phyloP scores from a whole-genome alignment of 2,888 invertebrate species.

The Hirtodrosophila trivittata region DNA sequence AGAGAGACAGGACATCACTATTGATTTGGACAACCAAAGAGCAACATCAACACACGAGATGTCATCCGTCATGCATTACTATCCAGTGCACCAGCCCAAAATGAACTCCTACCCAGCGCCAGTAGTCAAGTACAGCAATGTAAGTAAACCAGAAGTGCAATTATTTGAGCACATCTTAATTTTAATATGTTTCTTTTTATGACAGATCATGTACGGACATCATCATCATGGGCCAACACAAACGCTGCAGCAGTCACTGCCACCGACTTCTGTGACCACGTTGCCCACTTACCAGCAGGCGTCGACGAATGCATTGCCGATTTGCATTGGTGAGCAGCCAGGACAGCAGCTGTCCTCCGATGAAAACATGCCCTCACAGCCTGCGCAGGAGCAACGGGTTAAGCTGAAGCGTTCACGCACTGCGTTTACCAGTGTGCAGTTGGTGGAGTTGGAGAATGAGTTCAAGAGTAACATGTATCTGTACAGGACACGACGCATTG shows the following conservation, averaged over 20 bases:
- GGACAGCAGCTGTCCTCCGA: conserved; percentile 61
- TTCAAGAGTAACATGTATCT: conserved; percentile 98
- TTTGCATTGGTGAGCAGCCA: conserved; percentile 23
- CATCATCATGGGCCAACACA: conserved; percentile 33
- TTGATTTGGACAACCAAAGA: conserved; percentile 44
- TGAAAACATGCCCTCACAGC: conserved; percentile 56
- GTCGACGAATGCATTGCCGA: conserved; percentile 19
- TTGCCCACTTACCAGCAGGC: conserved; percentile 32
- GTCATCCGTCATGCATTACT: conserved; percentile 75
- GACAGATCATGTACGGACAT: conserved; percentile 40
- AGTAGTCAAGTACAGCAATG: conserved; percentile 59
- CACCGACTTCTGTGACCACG: conserved; percentile 8
- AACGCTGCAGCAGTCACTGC: conserved; percentile 15
- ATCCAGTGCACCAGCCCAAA: conserved; percentile 67
- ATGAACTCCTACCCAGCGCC: conserved; percentile 52
- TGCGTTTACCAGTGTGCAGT: conserved; percentile 97
- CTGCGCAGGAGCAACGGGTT: conserved; percentile 55
- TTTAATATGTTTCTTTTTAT: not conserved
- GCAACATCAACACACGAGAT: conserved; percentile 42
- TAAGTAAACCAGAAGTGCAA: conserved; percentile 26
- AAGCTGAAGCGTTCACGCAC: conserved; percentile 87
- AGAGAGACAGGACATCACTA: conserved; percentile 46
- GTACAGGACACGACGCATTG: conserved; percentile 95
- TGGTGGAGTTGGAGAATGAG: conserved; percentile 97
- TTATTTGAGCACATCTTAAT: accelerated